A percentile compares a stretch with the other conserved stretches of the same genome.
phyloP scores from a whole-genome alignment of 2,113 vertebrate genomes.

The Anguilla japonica region DNA sequence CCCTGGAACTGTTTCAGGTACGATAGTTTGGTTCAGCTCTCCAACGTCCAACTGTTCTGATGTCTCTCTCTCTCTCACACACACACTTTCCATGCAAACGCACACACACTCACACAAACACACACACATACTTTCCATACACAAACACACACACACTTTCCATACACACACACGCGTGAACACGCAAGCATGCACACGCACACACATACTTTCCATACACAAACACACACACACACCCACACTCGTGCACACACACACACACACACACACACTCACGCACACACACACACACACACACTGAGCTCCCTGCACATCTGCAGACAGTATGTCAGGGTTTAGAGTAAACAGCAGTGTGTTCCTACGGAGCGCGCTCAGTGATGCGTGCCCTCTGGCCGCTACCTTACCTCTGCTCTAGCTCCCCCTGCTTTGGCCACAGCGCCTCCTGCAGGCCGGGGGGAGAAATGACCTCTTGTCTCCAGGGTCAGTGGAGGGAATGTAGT shows the following conservation, averaged over 20 bases:
- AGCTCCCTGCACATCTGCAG: background rate
- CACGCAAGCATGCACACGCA: background rate
- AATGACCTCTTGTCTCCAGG: background rate
- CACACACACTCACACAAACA: background rate
- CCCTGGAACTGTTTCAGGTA: too few relatives aligned
- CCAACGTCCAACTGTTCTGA: too few relatives aligned
- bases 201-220: too few relatives aligned
- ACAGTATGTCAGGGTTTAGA: background rate
- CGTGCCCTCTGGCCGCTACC: background rate
- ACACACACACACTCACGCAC: too few relatives aligned
- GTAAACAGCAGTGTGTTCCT: background rate
- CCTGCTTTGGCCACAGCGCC: background rate
- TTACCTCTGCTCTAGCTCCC: background rate
- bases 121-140: conserved; percentile 4
- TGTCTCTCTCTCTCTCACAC: background rate
- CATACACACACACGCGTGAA: too few relatives aligned
- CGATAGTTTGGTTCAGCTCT: too few relatives aligned
- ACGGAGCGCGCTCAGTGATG: background rate
- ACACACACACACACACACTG: background rate
- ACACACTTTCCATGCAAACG: background rate
- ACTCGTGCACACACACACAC: too few relatives aligned
- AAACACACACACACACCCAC: background rate
- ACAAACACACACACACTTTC: too few relatives aligned
- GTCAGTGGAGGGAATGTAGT: background rate
- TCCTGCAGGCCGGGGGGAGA: too few relatives aligned